Base-by-base conservation (phyloP, 2,113 vertebrate genomes). In the Xyliphius kryptos region DNA sequence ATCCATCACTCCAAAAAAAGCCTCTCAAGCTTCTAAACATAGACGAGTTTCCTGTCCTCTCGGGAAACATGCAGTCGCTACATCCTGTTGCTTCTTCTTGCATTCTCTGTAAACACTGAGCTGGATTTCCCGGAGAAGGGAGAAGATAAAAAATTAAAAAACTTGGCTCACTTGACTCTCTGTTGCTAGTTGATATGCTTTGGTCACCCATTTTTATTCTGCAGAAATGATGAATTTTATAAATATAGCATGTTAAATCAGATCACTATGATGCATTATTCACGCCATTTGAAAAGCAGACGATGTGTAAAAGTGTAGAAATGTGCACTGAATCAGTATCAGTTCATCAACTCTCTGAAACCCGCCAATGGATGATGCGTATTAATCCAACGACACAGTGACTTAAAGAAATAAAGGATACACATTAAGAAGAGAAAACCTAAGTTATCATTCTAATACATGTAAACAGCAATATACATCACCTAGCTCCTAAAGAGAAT, bases 391-490 rank as follows among this genome's bases (percentile, higher is more conserved):
- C 9, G 40, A 54, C 63, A 46, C 55, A 48, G 11, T 61, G 54
- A 49, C 32, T 3, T 14, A 46, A 63, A 61, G 43, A 61, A 82
- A 81, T 82, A 80, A 81, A 56, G 15, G 74, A 81, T 61, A 67
- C 81, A 85, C 81, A 76, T 67, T 79, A n/a, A n/a, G 10, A 83
- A 71, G 66, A 69, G 79, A 67, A 78, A 62, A 71, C 77, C 70
- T 77, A 82, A 83, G 75, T 76, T 81, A 74, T 67, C 70, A 78
- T 74, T 75, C 78, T 77, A 82, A 80, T 75, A 80, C 81, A 83
- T 80, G 78, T 74, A 68, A 77, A 80, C 77, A 69, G 81, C 79
- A 81, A 84, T 85, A 83, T 84, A 83, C 78, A 71, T 80, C 63
- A 74, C 77, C 81, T 79, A 81, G 74, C 77, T 81, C 73, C 81